Conservation (phyloP, 2,888 invertebrate genomes). For the Calameuta idolon region DNA sequence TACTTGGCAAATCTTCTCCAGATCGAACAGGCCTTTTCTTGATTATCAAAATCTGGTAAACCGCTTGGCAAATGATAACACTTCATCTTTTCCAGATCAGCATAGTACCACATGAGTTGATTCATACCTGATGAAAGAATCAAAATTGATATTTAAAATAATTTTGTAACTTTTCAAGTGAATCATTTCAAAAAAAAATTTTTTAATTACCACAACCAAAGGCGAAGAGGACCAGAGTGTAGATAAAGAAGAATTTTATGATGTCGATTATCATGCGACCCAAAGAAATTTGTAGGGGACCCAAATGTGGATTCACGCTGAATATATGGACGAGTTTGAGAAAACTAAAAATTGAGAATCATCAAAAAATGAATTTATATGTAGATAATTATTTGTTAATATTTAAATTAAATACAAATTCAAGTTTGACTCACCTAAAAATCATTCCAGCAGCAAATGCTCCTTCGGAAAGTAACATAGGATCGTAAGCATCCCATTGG, state of each 20-base stretch:
- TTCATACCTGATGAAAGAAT: slow-evolving; percentile 75
- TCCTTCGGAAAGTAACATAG: slow-evolving; percentile 92
- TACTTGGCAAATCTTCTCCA: slow-evolving; percentile 93
- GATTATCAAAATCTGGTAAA: slow-evolving; percentile 85
- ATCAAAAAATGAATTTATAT: slow-evolving; percentile 7
- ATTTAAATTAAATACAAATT: not conserved
- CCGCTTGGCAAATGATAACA: slow-evolving; percentile 83
- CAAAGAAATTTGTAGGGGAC: slow-evolving; percentile 93
- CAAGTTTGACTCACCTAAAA: slow-evolving; percentile 73
- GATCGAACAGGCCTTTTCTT: slow-evolving; percentile 85
- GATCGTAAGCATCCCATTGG: slow-evolving; percentile 95
- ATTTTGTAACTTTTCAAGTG: not conserved
- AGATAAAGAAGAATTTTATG: slow-evolving; percentile 96
- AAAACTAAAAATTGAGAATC: slow-evolving; percentile 73
- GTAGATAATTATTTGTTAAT: not conserved
- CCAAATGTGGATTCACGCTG: slow-evolving; percentile 96
- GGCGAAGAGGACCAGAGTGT: slow-evolving; percentile 91
- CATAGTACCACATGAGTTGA: slow-evolving; percentile 93
- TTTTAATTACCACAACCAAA: slow-evolving; percentile 90
- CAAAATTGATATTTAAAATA: not conserved
- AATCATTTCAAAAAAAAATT: not conserved
- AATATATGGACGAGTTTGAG: slow-evolving; percentile 96
- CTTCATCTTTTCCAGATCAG: slow-evolving; percentile 87
- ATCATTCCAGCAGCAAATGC: slow-evolving; percentile 98
- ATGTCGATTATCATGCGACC: slow-evolving; percentile 96